These are phyloP conservation scores for Daktulosphaira vitifoliae DNA, from an alignment of 1,140 invertebrate species.

Conservation along the genomic window DNA sequence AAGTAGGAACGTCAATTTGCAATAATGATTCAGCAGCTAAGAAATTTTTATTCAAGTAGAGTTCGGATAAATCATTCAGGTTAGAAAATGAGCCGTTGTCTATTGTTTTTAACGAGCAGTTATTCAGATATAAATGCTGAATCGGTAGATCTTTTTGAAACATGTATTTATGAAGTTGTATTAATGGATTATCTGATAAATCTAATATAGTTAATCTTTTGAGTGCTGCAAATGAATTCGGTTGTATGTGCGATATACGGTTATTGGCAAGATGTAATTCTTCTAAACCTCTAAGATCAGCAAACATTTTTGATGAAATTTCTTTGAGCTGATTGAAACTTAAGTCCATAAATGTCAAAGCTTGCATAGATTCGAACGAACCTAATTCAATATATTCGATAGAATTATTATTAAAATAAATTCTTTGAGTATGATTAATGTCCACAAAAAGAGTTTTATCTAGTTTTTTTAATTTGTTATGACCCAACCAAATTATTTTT, in stretches of 20 bases:
- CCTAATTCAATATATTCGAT: slow-evolving; percentile 69
- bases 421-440: slow-evolving; percentile 60
- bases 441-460: slow-evolving; percentile 65
- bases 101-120: slow-evolving; percentile 53
- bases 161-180: slow-evolving; percentile 48
- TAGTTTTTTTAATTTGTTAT: slow-evolving; percentile 67
- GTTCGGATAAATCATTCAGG: slow-evolving; percentile 55
- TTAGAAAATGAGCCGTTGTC: slow-evolving; percentile 56
- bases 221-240: slow-evolving; percentile 50
- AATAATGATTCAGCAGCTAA: slow-evolving; percentile 56
- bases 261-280: slow-evolving; percentile 57
- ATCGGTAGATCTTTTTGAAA: slow-evolving; percentile 53
- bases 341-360: slow-evolving; percentile 66
- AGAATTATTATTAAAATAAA: slow-evolving; percentile 75
- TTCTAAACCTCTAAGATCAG: slow-evolving; percentile 58
- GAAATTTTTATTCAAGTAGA: slow-evolving; percentile 64
- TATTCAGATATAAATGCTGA: slow-evolving; percentile 50
- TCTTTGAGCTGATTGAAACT: slow-evolving; percentile 62
- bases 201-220: slow-evolving; percentile 54
- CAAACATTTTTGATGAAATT: slow-evolving; percentile 55
- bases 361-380: slow-evolving; percentile 65
- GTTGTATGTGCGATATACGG: slow-evolving; percentile 49
- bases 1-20: slow-evolving; percentile 59
- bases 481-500: slow-evolving; percentile 75
- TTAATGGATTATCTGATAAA: slow-evolving; percentile 53